These are phyloP conservation scores for Suncus etruscus DNA, from an alignment of 2,113 vertebrate genomes.

Conservation along the genomic window DNA sequence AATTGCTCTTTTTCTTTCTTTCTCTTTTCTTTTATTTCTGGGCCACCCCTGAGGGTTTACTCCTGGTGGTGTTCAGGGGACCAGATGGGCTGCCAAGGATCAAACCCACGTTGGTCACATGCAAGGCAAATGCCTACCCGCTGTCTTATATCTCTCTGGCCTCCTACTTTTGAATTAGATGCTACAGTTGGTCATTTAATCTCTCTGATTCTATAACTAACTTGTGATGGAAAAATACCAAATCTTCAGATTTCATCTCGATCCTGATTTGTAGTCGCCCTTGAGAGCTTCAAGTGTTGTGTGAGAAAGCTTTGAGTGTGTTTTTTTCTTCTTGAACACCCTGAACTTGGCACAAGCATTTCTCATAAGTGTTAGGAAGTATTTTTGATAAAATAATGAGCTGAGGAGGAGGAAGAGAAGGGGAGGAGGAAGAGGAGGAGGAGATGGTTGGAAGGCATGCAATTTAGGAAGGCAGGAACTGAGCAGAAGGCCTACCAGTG, in stretches of 20 bases:
- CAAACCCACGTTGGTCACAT: too few species aligned
- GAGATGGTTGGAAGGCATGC: too few species aligned
- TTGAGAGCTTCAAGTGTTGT: not conserved
- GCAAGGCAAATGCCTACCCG: too few species aligned
- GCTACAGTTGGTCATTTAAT: not conserved
- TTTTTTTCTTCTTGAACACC: not conserved
- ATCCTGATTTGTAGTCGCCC: not conserved
- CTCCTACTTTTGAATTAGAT: slow-evolving; percentile 14
- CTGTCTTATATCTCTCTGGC: too few species aligned
- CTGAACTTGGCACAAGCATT: not conserved
- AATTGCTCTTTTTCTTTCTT: not conserved
- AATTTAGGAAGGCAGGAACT: too few species aligned
- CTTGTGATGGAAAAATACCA: not conserved
- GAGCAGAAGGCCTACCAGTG: too few species aligned
- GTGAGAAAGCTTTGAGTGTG: not conserved
- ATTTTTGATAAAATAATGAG: not conserved
- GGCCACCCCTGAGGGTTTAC: too few species aligned
- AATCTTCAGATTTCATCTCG: not conserved
- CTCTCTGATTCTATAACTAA: not conserved
- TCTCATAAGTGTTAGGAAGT: not conserved
- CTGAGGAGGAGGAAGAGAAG: not conserved
- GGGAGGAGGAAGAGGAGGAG: not conserved
- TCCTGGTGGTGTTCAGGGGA: too few species aligned
- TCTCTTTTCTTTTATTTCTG: too few species aligned
- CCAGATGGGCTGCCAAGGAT: too few species aligned